Percentiles rank a stretch among this genome's conserved stretches.
phyloP scores from a whole-genome alignment of 1,140 invertebrate genomes.

The Aphelinus atriplicis region DNA sequence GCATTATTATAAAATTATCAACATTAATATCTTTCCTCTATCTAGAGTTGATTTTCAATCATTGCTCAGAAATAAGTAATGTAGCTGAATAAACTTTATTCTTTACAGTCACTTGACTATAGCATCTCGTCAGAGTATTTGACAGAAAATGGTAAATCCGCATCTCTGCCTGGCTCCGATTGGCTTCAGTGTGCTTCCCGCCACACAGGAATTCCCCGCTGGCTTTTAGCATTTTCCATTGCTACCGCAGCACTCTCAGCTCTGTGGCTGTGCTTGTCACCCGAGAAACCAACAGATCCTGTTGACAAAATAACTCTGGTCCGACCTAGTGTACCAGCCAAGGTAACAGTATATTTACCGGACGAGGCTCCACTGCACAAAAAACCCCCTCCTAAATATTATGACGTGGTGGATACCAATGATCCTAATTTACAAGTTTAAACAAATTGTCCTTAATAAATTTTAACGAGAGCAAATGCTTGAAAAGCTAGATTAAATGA shows the following conservation, averaged over 20 bases:
- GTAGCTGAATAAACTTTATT: neutral
- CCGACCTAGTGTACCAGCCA: slow-evolving; percentile 42
- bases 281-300: slow-evolving; percentile 45
- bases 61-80: neutral
- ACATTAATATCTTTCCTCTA: no score
- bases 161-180: slow-evolving; percentile 52
- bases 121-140: slow-evolving; percentile 53
- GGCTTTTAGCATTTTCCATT: slow-evolving; percentile 63
- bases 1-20: no score
- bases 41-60: neutral
- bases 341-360: slow-evolving; percentile 46
- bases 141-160: slow-evolving; percentile 50
- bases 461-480: slow-evolving; percentile 17
- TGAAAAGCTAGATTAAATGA: slow-evolving; percentile 3
- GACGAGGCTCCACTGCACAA: slow-evolving; percentile 51
- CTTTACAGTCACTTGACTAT: slow-evolving; percentile 48
- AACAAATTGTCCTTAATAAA: slow-evolving; percentile 19
- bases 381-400: slow-evolving; percentile 52
- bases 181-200: slow-evolving; percentile 68
- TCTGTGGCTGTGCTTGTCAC: slow-evolving; percentile 66
- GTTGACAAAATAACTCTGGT: slow-evolving; percentile 40
- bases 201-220: slow-evolving; percentile 67
- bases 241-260: slow-evolving; percentile 63
- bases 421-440: slow-evolving; percentile 44
- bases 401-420: slow-evolving; percentile 38